These are phyloP conservation scores for Silurus lanzhouensis DNA, from an alignment of 2,797 vertebrate species.

Conservation along the genomic window DNA sequence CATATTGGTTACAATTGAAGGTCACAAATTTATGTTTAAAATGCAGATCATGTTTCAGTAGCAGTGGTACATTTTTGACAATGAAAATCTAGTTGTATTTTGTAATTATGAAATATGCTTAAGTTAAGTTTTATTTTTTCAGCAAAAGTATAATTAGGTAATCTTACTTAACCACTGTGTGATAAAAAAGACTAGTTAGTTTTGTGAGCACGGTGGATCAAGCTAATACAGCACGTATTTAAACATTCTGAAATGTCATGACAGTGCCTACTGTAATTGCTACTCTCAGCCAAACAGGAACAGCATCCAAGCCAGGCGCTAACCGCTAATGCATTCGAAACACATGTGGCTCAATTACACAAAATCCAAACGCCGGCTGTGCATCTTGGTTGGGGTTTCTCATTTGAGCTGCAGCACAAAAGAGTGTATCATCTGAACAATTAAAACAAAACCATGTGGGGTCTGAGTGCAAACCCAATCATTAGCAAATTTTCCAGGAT, in stretches of 20 bases:
- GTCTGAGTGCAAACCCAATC: conserved; percentile 79
- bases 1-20: neutral
- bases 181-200: neutral
- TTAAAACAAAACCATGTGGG: conserved; percentile 81
- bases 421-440: conserved; percentile 79
- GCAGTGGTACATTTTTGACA: neutral
- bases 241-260: conserved; percentile 29
- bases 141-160: conserved; percentile 1
- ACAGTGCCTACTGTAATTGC: conserved; percentile 31
- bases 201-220: conserved; percentile 18
- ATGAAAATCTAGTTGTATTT: neutral
- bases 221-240: conserved; percentile 22
- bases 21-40: neutral
- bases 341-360: conserved; percentile 87
- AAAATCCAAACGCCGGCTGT: conserved; percentile 81
- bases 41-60: neutral
- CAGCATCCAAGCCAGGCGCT: conserved; percentile 41
- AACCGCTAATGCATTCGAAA: conserved; percentile 67
- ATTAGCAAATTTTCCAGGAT: conserved; percentile 76
- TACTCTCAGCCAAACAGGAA: conserved; percentile 13
- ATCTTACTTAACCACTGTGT: neutral
- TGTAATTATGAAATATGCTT: neutral
- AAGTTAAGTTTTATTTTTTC: neutral
- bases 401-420: conserved; percentile 84
- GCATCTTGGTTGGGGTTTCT: conserved; percentile 82